phyloP scores from a whole-genome alignment of 2,113 vertebrate genomes.

The Lota lota region DNA sequence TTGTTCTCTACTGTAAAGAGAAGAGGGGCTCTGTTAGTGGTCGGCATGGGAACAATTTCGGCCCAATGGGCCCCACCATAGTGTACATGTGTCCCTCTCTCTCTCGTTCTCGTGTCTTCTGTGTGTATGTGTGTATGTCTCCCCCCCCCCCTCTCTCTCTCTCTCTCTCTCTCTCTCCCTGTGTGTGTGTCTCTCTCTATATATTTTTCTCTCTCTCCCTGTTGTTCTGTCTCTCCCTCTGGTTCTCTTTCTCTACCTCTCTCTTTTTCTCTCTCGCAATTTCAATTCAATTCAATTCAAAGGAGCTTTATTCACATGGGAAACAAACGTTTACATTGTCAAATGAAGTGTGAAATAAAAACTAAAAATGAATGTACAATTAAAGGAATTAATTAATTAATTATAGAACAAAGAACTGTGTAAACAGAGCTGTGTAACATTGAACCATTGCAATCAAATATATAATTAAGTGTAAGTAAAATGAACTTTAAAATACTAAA shows the following conservation, averaged over 20 bases:
- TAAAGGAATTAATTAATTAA: too few relatives aligned
- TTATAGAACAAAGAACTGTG: too few relatives aligned
- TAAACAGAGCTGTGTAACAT: too few relatives aligned
- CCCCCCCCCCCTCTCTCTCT: slow-evolving; percentile 2
- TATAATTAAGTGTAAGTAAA: too few relatives aligned
- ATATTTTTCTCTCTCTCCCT: too few relatives aligned
- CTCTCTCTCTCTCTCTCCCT: neutral
- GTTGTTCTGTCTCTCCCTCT: slow-evolving; percentile 18
- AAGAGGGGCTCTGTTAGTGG: slow-evolving; percentile 5
- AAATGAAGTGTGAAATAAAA: too few relatives aligned
- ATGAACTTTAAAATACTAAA: too few relatives aligned
- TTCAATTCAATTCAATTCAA: neutral
- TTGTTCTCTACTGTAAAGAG: slow-evolving; percentile 9
- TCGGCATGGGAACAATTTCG: neutral
- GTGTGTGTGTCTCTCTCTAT: slow-evolving; percentile 19
- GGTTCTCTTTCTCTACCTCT: slow-evolving; percentile 9
- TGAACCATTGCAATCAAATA: too few relatives aligned
- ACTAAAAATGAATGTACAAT: too few relatives aligned
- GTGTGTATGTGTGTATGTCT: too few relatives aligned
- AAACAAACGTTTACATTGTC: neutral
- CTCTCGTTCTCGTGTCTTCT: neutral
- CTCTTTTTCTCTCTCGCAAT: neutral
- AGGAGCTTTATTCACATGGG: too few relatives aligned
- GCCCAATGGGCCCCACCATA: neutral
- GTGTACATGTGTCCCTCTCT: slow-evolving; percentile 20